Evolutionary conservation across 2,797 vertebrate genomes (phyloP).

Genomic region (Enteromius fasciolatus): DNA sequence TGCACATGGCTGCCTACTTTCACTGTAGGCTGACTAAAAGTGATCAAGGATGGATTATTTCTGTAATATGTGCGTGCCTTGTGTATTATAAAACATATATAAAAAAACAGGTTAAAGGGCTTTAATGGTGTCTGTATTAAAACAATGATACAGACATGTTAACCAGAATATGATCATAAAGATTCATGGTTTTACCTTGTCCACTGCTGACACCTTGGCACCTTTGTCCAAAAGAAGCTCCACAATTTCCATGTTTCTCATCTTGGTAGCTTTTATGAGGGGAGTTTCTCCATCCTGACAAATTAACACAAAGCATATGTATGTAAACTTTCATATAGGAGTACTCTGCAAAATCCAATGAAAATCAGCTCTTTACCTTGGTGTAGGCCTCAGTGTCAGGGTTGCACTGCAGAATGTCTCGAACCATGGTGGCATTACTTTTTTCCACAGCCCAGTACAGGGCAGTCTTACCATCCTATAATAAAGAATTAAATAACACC

Average conservation of each 20-base stretch:
- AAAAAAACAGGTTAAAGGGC: too few relatives aligned
- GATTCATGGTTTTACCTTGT: conserved; percentile 81
- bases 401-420: conserved; percentile 96
- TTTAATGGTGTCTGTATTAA: too few relatives aligned
- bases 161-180: background rate
- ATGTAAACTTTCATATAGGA: background rate
- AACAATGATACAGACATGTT: background rate
- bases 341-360: background rate
- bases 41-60: too few relatives aligned
- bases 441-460: conserved; percentile 99
- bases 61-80: too few relatives aligned
- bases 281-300: conserved; percentile 94
- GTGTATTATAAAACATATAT: too few relatives aligned
- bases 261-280: conserved; percentile 98
- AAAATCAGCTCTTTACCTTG: conserved; percentile 80
- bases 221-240: conserved; percentile 96
- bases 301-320: background rate
- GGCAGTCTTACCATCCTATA: conserved; percentile 95
- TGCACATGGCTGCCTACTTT: too few relatives aligned
- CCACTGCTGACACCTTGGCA: conserved; percentile 93
- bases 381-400: conserved; percentile 96
- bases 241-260: conserved; percentile 97
- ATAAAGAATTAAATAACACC: conserved; percentile 9
- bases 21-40: too few relatives aligned
- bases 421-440: conserved; percentile 94